Evolutionary conservation across 2,888 invertebrate species (phyloP).

Genomic region (Agriopis marginaria): DNA sequence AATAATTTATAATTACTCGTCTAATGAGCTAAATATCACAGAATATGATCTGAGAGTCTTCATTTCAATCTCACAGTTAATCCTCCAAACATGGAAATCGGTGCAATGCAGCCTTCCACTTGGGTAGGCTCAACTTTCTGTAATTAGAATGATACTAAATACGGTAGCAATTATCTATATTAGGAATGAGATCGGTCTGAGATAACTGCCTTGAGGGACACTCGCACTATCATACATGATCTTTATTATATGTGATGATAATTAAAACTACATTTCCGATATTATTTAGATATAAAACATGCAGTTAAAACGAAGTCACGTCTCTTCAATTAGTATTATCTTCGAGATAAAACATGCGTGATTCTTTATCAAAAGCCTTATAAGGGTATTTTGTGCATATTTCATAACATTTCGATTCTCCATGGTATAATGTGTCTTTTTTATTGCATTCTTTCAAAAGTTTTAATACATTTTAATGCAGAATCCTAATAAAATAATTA

Average conservation of each 20-base stretch:
- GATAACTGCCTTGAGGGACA: constrained; percentile 41
- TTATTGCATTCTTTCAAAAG: neutral
- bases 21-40: neutral
- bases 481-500: neutral
- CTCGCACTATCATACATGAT: constrained; percentile 38
- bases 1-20: too few relatives aligned
- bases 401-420: constrained; percentile 6
- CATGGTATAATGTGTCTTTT: neutral
- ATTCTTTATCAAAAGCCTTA: constrained; percentile 37
- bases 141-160: constrained; percentile 36
- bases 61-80: constrained; percentile 8
- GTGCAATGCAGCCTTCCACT: constrained; percentile 16
- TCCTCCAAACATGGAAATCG: constrained; percentile 20
- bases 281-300: constrained; percentile 38
- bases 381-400: constrained; percentile 13
- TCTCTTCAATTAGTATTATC: constrained; percentile 34
- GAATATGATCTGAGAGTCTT: constrained; percentile 1
- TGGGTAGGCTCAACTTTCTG: constrained; percentile 20
- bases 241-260: constrained; percentile 44
- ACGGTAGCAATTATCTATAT: constrained; percentile 33
- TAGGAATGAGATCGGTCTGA: constrained; percentile 41
- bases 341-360: constrained; percentile 31
- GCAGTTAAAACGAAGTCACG: constrained; percentile 39
- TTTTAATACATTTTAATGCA: neutral
- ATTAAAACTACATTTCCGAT: constrained; percentile 32